Evolutionary conservation across 2,113 vertebrate species (phyloP).

Genomic region (Sciurus niger): DNA sequence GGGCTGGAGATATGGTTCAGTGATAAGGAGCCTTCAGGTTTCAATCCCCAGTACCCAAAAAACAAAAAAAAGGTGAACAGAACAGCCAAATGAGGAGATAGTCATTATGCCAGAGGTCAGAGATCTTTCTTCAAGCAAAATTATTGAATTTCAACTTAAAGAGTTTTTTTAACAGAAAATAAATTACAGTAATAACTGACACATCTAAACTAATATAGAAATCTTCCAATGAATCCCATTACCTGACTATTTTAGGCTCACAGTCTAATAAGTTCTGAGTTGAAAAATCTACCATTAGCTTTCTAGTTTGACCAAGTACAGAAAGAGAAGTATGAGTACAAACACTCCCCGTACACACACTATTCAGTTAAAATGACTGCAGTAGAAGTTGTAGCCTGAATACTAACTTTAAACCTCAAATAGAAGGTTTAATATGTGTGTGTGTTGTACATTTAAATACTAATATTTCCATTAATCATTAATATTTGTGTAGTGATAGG

Average conservation of each 20-base stretch:
- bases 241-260: not conserved
- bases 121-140: not conserved
- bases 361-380: not conserved
- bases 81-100: not conserved
- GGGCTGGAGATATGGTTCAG: too few relatives aligned
- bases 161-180: not conserved
- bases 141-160: not conserved
- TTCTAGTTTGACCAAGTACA: conserved; percentile 5
- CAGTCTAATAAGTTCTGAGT: not conserved
- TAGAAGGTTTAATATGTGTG: not conserved
- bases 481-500: not conserved
- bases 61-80: not conserved
- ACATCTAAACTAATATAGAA: conserved; percentile 44
- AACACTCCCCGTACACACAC: not conserved
- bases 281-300: conserved; percentile 38
- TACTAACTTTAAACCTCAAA: conserved; percentile 1
- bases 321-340: conserved; percentile 2
- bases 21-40: too few relatives aligned
- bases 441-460: not conserved
- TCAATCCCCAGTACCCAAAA: too few relatives aligned
- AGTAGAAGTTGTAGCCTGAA: not conserved
- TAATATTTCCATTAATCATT: conserved; percentile 38
- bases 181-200: not conserved
- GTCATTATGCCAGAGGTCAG: not conserved
- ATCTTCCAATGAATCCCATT: not conserved